Conservation (phyloP, 2,888 invertebrate species). For the Shargacucullia verbasci region DNA sequence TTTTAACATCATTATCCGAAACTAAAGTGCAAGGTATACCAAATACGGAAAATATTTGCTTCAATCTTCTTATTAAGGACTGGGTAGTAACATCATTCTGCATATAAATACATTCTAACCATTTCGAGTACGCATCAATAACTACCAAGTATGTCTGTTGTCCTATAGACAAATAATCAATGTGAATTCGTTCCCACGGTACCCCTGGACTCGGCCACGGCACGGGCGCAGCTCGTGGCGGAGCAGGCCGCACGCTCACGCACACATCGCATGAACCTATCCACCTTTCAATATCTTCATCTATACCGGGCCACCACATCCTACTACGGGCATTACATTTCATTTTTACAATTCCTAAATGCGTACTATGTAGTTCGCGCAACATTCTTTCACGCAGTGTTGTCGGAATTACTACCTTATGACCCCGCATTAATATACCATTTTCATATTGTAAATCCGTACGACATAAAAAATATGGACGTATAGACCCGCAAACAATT, state of each 20-base stretch:
- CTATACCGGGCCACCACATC: conserved; percentile 3
- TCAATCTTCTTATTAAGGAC: too few relatives aligned
- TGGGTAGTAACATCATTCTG: too few relatives aligned
- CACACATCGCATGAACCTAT: neutral
- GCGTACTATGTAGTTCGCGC: neutral
- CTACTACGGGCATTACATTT: neutral
- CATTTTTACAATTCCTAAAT: conserved; percentile 2
- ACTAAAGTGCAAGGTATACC: too few relatives aligned
- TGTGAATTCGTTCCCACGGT: too few relatives aligned
- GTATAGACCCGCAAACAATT: conserved; percentile 1
- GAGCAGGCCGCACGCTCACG: neutral
- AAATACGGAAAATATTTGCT: too few relatives aligned
- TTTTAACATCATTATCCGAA: too few relatives aligned
- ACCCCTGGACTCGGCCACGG: too few relatives aligned
- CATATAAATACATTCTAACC: too few relatives aligned
- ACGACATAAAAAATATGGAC: neutral
- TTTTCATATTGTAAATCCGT: neutral
- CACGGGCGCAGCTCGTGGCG: neutral
- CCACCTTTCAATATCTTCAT: neutral
- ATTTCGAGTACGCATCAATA: too few relatives aligned
- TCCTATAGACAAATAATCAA: too few relatives aligned
- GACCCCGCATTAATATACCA: neutral
- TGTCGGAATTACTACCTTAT: neutral
- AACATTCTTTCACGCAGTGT: neutral
- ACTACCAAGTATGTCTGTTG: too few relatives aligned